These are phyloP conservation scores for Uromys caudimaculatus DNA, from an alignment of 2,797 vertebrate species.

Conservation along the genomic window DNA sequence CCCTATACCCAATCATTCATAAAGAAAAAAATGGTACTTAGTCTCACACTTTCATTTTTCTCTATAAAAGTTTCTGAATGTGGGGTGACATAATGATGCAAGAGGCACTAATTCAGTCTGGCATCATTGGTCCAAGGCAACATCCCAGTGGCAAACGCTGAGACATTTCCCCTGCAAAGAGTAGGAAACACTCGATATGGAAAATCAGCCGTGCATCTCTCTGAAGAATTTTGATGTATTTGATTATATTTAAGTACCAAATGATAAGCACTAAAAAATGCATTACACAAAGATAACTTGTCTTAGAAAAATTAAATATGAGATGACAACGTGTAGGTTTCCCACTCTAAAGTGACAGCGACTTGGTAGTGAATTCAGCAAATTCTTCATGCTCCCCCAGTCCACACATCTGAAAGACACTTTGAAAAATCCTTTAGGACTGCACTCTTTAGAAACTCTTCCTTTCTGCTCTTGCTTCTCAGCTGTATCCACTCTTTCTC, in stretches of 20 bases:
- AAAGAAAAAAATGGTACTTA: constrained; percentile 37
- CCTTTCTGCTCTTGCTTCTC: not conserved
- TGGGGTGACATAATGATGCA: not conserved
- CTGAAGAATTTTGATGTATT: not conserved
- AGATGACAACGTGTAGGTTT: not conserved
- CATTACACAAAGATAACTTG: not conserved
- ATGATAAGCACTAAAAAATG: not conserved
- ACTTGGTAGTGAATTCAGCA: not conserved
- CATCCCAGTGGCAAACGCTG: not conserved
- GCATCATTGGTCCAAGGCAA: not conserved
- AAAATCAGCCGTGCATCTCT: not conserved
- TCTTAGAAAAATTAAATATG: constrained; percentile 46
- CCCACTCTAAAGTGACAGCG: not conserved
- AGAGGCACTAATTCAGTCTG: not conserved
- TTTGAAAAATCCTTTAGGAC: not conserved
- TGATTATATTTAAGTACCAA: constrained; percentile 23
- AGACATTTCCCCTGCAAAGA: constrained; percentile 45
- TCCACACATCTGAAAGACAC: not conserved
- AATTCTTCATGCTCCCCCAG: not conserved
- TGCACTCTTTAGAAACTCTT: not conserved
- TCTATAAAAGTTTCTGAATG: constrained; percentile 1
- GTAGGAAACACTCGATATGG: not conserved
- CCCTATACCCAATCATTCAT: not conserved
- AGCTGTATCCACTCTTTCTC: not conserved
- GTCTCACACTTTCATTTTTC: constrained; percentile 14